These are phyloP conservation scores for Anser cygnoides DNA, from an alignment of 2,113 vertebrate species.

Conservation along the genomic window DNA sequence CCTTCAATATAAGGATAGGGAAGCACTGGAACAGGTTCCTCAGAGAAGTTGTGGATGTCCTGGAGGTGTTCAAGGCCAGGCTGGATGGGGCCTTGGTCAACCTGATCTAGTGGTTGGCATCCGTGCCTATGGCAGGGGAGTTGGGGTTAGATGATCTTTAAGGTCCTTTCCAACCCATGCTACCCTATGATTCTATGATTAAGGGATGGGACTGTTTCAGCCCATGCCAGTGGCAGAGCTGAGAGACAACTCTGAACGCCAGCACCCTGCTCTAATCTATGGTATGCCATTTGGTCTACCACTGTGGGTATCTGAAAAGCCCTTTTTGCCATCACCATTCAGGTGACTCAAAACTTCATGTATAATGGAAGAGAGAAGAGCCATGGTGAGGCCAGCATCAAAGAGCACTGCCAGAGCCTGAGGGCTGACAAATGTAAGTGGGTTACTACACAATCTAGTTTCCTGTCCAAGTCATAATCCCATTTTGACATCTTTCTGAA, in stretches of 20 bases:
- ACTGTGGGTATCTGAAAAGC: fast-evolving
- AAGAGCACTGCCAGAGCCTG: neutral
- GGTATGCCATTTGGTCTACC: neutral
- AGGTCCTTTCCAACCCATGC: too few relatives aligned
- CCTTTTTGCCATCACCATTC: neutral
- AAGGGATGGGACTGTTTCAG: neutral
- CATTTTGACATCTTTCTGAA: neutral
- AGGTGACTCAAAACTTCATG: neutral
- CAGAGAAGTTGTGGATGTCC: too few relatives aligned
- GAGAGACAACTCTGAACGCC: neutral
- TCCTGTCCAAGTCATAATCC: neutral
- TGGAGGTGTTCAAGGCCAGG: too few relatives aligned
- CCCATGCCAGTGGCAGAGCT: fast-evolving
- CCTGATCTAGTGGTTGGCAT: too few relatives aligned
- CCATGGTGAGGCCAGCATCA: neutral
- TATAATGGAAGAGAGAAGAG: fast-evolving
- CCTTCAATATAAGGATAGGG: too few relatives aligned
- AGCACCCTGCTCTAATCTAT: neutral
- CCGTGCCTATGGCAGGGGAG: too few relatives aligned
- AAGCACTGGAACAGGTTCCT: too few relatives aligned
- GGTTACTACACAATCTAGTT: neutral
- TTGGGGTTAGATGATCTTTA: too few relatives aligned
- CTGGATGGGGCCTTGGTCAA: too few relatives aligned
- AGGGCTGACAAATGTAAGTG: too few relatives aligned
- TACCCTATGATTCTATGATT: too few relatives aligned